phyloP scores from a whole-genome alignment of 2,888 invertebrate genomes.

The Erebia ligea region DNA sequence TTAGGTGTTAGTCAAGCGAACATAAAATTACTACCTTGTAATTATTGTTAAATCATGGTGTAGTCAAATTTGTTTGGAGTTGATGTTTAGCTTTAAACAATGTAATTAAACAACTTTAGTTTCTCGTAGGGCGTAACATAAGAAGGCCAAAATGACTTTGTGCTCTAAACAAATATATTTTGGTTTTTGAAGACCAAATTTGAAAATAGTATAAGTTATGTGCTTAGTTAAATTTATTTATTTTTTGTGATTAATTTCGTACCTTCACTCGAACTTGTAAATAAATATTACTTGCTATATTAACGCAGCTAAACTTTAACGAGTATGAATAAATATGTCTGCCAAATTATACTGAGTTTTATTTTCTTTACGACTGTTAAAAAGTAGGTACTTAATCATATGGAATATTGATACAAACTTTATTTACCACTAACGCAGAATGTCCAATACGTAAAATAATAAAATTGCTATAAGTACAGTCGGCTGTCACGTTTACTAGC shows the following conservation, averaged over 20 bases:
- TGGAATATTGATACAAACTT: too few species aligned
- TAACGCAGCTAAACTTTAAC: constrained; percentile 78
- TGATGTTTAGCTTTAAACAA: constrained; percentile 64
- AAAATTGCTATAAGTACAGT: too few species aligned
- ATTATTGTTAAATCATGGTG: constrained; percentile 48
- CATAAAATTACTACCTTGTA: constrained; percentile 41
- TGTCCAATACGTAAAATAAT: too few species aligned
- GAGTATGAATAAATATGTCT: constrained; percentile 82
- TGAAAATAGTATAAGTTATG: constrained; percentile 69
- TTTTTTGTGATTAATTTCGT: constrained; percentile 77
- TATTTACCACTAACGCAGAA: too few species aligned
- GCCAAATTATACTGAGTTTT: constrained; percentile 75
- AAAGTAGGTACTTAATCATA: neutral
- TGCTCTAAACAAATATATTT: constrained; percentile 54
- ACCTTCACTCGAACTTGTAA: constrained; percentile 78
- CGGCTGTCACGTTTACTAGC: too few species aligned
- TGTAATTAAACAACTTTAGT: constrained; percentile 61
- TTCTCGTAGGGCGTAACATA: constrained; percentile 55
- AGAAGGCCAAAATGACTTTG: constrained; percentile 69
- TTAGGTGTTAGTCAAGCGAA: constrained; percentile 39
- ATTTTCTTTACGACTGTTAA: constrained; percentile 43
- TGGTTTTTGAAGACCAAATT: constrained; percentile 72
- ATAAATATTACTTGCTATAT: constrained; percentile 76
- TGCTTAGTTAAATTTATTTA: constrained; percentile 72
- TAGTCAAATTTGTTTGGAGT: constrained; percentile 65